Base-by-base conservation (phyloP, 1,140 invertebrate species). In the Sminthurides bifidus region DNA sequence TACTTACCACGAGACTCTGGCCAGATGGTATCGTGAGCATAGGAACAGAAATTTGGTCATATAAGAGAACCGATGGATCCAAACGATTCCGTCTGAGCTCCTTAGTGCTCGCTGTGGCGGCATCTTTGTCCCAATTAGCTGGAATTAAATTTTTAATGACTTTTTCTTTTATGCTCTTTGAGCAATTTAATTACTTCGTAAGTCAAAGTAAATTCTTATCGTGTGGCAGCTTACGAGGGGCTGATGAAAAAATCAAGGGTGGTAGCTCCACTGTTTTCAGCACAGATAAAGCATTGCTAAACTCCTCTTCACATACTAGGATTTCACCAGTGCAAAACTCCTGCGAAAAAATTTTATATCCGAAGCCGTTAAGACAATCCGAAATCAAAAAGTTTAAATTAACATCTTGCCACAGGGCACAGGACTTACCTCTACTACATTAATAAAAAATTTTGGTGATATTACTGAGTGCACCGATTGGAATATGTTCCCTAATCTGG, bases 111-210 rank as follows among this genome's bases (percentile, higher is more conserved):
- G 56, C 50, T 31, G 54, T 35, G 33, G 61, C 55, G 8, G 51
- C 56, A 46, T 65, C 63, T 33, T 61, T 65, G 29, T 65, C 63
- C 63, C 63, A 65, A 3, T 49, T 61, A 48, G 41, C 60, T 63
- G 38, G 5, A 61, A n/a, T n/a, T n/a, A n/a, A n/a, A n/a, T n/a
- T n/a, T n/a, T n/a, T n/a, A n/a, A n/a, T n/a, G n/a, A n/a, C n/a
- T n/a, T n/a, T n/a, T n/a, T n/a, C n/a, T n/a, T n/a, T n/a, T n/a
- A n/a, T n/a, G n/a, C n/a, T n/a, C n/a, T n/a, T n/a, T n/a, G n/a
- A n/a, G n/a, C n/a, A n/a, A n/a, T n/a, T n/a, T n/a, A n/a, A n/a
- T n/a, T n/a, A n/a, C n/a, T n/a, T n/a, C n/a, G n/a, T n/a, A n/a
- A n/a, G n/a, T n/a, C n/a, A n/a, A n/a, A n/a, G n/a, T n/a, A n/a